Base-by-base conservation (phyloP, 2,888 invertebrate species). In the Drosophila anceps region DNA sequence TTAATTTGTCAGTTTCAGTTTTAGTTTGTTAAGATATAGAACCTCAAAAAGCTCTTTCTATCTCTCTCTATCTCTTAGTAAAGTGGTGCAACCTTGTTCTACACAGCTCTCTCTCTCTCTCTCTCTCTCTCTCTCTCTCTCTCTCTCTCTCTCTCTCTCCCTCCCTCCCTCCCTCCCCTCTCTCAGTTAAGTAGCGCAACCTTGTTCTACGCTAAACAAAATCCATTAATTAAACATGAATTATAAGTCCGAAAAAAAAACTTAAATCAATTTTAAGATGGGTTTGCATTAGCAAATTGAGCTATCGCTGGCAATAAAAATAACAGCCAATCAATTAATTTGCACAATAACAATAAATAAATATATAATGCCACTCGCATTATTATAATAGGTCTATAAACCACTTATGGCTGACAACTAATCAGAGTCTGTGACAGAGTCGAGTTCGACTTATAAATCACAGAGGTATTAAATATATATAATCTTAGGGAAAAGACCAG, bases 371-470 rank as follows among this genome's bases (percentile, higher is more conserved):
- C 35, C 29, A 61, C 18, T 18, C 35, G 33, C 24, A 54, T 54
- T 39, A 66, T 55, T 54, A 48, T 76, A 73, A 76, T 60, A 39
- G 46, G 73, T 63, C 65, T 35, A 51, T 60, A 50, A 62, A 60
- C 43, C 65, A 69, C 55, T 77, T 51, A 50, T 50, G 44, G 24
- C 65, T 48, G 67, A 44, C 75, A 69, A 50, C 62, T 33, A 8
- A 41, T 27, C 39, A 44, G 13, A 66, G 43, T 12, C 64, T 63
- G 76, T 65, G 78, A 70, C 69, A 65, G 46, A 69, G 37, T 55
- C 43, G 37, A 70, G 57, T 51, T 59, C 53, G 48, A 46, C 35
- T 44, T 20, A 70, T 84, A 68, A 86, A 84, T 81, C 70, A 69
- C 39, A 5, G 58, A 46, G 58, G 51, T 66, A 77, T 86, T 75